Conservation (phyloP, 1,140 invertebrate species). For the Laupala kohalensis region DNA sequence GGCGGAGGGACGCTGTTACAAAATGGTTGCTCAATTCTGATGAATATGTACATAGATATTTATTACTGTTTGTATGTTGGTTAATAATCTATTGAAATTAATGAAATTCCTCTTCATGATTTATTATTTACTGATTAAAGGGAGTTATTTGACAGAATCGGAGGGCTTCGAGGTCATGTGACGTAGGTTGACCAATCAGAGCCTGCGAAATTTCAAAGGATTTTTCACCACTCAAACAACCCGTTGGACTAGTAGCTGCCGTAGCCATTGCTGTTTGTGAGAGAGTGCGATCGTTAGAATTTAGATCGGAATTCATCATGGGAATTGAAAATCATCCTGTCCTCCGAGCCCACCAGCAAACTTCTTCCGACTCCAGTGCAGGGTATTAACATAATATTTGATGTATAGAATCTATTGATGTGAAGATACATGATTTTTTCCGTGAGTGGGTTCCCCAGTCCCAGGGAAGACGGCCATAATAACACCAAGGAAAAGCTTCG, state of each 20-base stretch:
- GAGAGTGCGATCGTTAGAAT: conserved; percentile 27
- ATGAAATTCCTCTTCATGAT: no score
- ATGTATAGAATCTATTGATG: conserved; percentile 13
- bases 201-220: conserved; percentile 22
- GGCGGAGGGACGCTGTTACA: conserved; percentile 4
- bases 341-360: conserved; percentile 20
- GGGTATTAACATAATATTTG: conserved; percentile 23
- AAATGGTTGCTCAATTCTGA: not conserved
- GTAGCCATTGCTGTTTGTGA: conserved; percentile 37
- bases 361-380: conserved; percentile 22
- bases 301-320: conserved; percentile 30
- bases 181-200: conserved; percentile 21
- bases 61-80: not conserved
- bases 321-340: conserved; percentile 24
- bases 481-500: conserved; percentile 29
- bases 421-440: conserved; percentile 17
- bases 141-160: conserved; percentile 9
- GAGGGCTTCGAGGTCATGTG: conserved; percentile 19
- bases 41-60: not conserved
- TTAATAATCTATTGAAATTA: no score
- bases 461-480: conserved; percentile 31
- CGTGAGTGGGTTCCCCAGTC: conserved; percentile 21
- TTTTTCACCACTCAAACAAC: conserved; percentile 22
- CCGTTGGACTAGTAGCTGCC: conserved; percentile 24
- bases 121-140: not conserved